Evolutionary conservation across 2,113 vertebrate species (phyloP).

Genomic region (Dolichotis patagonum): DNA sequence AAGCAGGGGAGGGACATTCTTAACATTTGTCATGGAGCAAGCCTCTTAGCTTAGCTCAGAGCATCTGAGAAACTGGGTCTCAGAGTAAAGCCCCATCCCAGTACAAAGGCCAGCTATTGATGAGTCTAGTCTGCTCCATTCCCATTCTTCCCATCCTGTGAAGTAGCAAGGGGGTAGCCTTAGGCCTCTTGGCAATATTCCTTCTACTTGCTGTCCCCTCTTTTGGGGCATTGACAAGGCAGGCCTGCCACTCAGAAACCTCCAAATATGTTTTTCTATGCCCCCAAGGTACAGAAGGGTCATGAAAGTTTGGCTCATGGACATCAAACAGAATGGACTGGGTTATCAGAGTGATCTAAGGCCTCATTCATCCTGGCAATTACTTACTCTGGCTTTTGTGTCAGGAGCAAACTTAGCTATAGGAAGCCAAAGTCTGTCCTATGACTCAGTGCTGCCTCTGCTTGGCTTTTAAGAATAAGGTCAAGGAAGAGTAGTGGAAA

Average conservation of each 20-base stretch:
- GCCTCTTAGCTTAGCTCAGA: background rate
- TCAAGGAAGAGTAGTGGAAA: background rate
- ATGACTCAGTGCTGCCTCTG: background rate
- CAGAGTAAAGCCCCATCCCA: background rate
- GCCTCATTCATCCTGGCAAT: background rate
- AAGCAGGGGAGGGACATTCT: background rate
- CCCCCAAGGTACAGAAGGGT: background rate
- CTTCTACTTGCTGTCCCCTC: background rate
- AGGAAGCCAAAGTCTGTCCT: background rate
- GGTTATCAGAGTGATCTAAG: background rate
- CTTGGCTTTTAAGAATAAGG: background rate
- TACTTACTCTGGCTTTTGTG: background rate
- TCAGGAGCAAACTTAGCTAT: background rate
- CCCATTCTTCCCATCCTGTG: background rate
- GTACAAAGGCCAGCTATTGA: background rate
- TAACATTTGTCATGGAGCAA: background rate
- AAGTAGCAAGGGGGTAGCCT: background rate
- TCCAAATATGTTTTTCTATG: background rate
- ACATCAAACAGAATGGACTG: background rate
- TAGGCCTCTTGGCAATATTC: background rate
- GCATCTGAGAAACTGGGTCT: background rate
- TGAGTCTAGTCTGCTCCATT: background rate
- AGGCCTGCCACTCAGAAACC: background rate
- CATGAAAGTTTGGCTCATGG: background rate
- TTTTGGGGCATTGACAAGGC: background rate